phyloP scores from a whole-genome alignment of 2,113 vertebrate species.

The Phyllostomus hastatus region DNA sequence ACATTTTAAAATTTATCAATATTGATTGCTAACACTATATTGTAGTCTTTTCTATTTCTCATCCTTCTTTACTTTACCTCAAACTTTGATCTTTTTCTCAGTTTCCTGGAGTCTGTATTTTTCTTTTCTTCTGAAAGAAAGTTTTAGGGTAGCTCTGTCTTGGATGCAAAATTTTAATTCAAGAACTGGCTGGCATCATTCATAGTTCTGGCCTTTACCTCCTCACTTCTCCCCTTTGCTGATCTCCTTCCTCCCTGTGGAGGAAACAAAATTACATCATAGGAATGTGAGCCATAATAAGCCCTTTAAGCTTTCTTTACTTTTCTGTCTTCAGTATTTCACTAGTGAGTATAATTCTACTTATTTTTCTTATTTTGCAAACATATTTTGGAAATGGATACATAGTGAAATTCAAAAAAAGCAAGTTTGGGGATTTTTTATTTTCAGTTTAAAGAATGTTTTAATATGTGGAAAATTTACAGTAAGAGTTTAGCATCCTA shows the following conservation, averaged over 20 bases:
- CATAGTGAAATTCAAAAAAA: constrained; percentile 12
- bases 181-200: constrained; percentile 40
- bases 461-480: constrained; percentile 3
- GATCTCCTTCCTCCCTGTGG: constrained; percentile 23
- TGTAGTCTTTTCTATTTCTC: constrained; percentile 49
- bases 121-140: constrained; percentile 52
- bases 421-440: constrained; percentile 10
- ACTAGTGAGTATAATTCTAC: constrained; percentile 66
- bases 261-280: constrained; percentile 35
- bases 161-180: constrained; percentile 28
- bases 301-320: constrained; percentile 51
- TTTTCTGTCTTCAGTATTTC: constrained; percentile 60
- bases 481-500: not conserved
- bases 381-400: constrained; percentile 5
- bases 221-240: constrained; percentile 20
- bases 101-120: constrained; percentile 47
- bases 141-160: constrained; percentile 49
- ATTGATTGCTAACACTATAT: not conserved
- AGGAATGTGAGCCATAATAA: constrained; percentile 16
- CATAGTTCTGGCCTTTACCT: constrained; percentile 40
- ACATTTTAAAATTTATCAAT: constrained; percentile 25
- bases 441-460: constrained; percentile 25
- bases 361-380: constrained; percentile 41
- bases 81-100: constrained; percentile 37
- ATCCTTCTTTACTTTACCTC: constrained; percentile 46